Percentiles rank a stretch among this genome's conserved stretches.
phyloP scores from a whole-genome alignment of 2,797 vertebrate species.

The Hoplostethus atlanticus region DNA sequence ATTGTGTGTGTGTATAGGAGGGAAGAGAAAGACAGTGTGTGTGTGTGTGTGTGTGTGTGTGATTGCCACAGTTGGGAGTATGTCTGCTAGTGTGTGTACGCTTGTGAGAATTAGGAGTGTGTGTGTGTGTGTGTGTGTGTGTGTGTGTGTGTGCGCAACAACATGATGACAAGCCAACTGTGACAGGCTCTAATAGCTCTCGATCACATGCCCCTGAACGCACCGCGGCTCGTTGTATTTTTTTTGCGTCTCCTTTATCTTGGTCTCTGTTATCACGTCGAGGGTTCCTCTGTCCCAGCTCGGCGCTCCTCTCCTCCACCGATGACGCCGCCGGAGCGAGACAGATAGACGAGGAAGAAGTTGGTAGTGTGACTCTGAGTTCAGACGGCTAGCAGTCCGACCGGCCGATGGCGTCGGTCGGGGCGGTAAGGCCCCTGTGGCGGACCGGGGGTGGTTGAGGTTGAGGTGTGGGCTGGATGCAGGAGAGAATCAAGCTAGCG shows the following conservation, averaged over 20 bases:
- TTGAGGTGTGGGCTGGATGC: too few relatives aligned
- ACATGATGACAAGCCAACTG: conserved; percentile 63
- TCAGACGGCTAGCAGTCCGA: conserved; percentile 29
- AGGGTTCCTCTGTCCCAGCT: conserved; percentile 40
- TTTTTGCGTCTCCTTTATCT: conserved; percentile 61
- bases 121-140: conserved; percentile 24
- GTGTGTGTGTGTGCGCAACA: conserved; percentile 1
- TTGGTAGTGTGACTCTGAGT: conserved; percentile 32
- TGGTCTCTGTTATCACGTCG: conserved; percentile 56
- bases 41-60: conserved; percentile 42
- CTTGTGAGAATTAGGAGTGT: conserved; percentile 56
- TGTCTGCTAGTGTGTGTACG: conserved; percentile 52
- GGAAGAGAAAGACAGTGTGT: conserved; percentile 2
- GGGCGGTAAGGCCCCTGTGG: too few relatives aligned
- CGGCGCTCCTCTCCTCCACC: conserved; percentile 39
- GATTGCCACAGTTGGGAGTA: conserved; percentile 61
- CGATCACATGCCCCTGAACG: conserved; percentile 63
- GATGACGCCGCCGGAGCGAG: conserved; percentile 50
- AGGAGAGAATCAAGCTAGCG: too few relatives aligned
- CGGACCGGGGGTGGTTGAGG: too few relatives aligned
- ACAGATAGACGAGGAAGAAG: conserved; percentile 63
- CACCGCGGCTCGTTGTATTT: conserved; percentile 31
- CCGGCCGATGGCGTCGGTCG: neutral
- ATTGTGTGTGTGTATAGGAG: conserved; percentile 1
- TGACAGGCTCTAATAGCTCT: conserved; percentile 75